These are phyloP conservation scores for Zapus hudsonius DNA, from an alignment of 2,113 vertebrate species.

Conservation along the genomic window DNA sequence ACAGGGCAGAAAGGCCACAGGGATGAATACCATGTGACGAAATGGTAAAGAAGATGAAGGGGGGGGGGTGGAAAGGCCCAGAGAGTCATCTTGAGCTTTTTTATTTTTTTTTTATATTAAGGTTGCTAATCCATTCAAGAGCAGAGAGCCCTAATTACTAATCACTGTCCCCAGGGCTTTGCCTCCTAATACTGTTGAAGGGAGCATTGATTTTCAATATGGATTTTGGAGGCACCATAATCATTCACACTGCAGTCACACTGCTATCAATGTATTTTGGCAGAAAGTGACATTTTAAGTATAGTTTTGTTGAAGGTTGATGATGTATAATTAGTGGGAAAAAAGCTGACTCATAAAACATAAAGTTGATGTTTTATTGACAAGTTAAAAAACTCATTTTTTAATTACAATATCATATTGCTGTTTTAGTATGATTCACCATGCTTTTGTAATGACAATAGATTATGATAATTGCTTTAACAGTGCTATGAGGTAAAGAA, in stretches of 20 bases:
- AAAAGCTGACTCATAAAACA: background rate
- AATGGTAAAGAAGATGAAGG: background rate
- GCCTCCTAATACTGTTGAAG: background rate
- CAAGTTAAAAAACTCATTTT: background rate
- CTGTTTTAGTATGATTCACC: constrained; percentile 19
- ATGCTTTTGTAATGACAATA: constrained; percentile 13
- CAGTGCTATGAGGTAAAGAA: constrained; percentile 9
- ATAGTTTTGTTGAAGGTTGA: background rate
- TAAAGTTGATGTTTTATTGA: background rate
- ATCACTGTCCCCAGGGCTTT: background rate
- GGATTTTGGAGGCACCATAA: background rate
- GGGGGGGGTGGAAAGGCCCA: background rate
- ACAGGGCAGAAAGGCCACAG: background rate
- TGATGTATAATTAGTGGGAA: background rate
- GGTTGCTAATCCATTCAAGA: background rate
- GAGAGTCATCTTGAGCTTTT: background rate
- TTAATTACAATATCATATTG: background rate
- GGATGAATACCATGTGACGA: too few relatives aligned
- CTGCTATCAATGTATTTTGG: background rate
- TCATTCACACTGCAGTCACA: background rate
- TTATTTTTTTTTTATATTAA: background rate
- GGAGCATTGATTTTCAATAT: background rate
- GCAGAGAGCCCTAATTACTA: background rate
- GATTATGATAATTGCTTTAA: background rate
- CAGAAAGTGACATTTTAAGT: constrained; percentile 13